Evolutionary conservation across 2,797 vertebrate genomes (phyloP).

Genomic region (Sebastes ruberrimus): DNA sequence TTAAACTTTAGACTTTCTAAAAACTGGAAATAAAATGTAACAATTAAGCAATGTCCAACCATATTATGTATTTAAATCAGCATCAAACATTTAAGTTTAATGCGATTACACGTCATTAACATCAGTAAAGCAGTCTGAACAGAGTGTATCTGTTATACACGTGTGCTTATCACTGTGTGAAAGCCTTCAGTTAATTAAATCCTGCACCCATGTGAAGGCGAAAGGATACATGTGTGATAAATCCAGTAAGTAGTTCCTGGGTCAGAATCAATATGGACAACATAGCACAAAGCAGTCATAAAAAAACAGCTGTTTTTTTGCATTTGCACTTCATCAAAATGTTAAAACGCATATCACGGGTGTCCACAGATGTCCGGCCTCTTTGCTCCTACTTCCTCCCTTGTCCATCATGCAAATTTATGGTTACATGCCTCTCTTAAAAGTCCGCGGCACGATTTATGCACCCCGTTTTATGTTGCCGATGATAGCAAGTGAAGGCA

Average conservation of each 20-base stretch:
- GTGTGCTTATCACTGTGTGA: neutral
- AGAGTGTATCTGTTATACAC: neutral
- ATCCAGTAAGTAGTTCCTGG: neutral
- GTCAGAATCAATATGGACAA: neutral
- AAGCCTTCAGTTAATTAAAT: neutral
- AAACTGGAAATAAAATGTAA: neutral
- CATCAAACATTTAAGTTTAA: neutral
- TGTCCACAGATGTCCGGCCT: neutral
- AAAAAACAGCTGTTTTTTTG: neutral
- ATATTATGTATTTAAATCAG: neutral
- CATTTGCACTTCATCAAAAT: neutral
- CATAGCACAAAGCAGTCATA: neutral
- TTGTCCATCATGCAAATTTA: constrained; percentile 39
- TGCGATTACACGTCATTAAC: neutral
- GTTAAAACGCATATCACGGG: neutral
- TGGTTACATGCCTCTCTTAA: neutral
- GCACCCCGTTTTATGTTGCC: constrained; percentile 14
- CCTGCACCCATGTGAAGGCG: neutral
- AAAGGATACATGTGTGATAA: neutral
- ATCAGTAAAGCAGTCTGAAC: neutral
- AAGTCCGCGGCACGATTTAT: constrained; percentile 43
- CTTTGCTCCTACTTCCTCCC: neutral
- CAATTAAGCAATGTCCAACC: neutral
- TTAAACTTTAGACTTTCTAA: neutral
- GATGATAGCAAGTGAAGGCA: constrained; percentile 42